Conservation (phyloP, 2,888 invertebrate genomes). For the Plagiodera versicolora region DNA sequence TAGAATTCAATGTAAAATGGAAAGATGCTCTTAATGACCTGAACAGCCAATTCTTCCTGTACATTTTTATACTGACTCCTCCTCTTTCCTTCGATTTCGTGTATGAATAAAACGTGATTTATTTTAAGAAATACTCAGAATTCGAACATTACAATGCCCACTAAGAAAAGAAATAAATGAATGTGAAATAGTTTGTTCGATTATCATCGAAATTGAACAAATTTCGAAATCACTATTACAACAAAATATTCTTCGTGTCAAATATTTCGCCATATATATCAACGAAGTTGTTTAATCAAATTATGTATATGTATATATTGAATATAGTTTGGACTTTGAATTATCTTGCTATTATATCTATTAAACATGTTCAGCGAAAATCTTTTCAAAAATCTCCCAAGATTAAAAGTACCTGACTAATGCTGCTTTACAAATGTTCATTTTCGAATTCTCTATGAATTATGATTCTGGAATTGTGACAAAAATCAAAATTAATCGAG, state of each 20-base stretch:
- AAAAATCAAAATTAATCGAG: conserved; percentile 37
- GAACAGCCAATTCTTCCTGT: too few relatives aligned
- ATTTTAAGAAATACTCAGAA: neutral
- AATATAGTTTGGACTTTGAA: neutral
- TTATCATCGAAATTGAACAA: too few relatives aligned
- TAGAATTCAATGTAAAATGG: too few relatives aligned
- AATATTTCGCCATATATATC: too few relatives aligned
- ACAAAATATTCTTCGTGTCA: too few relatives aligned
- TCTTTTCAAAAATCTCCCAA: conserved; percentile 30
- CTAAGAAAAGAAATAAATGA: too few relatives aligned
- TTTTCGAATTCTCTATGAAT: conserved; percentile 31
- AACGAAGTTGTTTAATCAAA: neutral
- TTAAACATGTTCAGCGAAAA: conserved; percentile 2
- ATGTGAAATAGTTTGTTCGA: too few relatives aligned
- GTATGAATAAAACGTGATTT: neutral
- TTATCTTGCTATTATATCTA: conserved; percentile 7
- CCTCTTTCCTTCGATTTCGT: neutral
- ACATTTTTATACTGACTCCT: neutral
- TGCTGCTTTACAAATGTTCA: conserved; percentile 48
- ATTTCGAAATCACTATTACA: too few relatives aligned
- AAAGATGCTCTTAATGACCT: too few relatives aligned
- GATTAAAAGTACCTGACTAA: conserved; percentile 53
- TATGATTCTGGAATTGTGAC: conserved; percentile 38
- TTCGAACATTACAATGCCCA: neutral
- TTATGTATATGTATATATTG: neutral